Conservation (phyloP, 2,113 vertebrate species). For the Aspiorhynchus laticeps region DNA sequence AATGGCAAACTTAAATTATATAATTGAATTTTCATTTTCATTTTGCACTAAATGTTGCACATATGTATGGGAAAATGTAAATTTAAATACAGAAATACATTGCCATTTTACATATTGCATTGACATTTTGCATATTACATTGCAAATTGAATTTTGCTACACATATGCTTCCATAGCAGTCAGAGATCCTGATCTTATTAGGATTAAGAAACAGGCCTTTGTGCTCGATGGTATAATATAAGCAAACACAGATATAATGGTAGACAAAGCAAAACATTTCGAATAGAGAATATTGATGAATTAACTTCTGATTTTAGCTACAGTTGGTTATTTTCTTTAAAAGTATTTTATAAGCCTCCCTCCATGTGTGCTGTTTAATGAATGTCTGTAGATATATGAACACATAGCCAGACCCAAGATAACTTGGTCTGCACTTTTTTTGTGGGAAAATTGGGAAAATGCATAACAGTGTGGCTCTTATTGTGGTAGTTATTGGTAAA, state of each 20-base stretch:
- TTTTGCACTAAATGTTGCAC: too few relatives aligned
- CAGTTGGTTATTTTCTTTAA: not conserved
- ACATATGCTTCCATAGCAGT: too few relatives aligned
- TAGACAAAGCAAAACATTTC: not conserved
- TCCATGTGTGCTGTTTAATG: not conserved
- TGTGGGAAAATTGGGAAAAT: not conserved
- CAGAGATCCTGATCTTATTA: constrained; percentile 19
- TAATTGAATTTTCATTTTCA: too few relatives aligned
- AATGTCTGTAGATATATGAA: not conserved
- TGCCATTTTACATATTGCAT: too few relatives aligned
- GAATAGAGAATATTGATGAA: not conserved
- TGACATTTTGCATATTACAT: too few relatives aligned
- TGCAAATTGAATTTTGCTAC: too few relatives aligned
- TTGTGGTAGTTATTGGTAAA: not conserved
- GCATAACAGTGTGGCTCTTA: not conserved
- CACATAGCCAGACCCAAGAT: not conserved
- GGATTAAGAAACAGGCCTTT: constrained; percentile 24
- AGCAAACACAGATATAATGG: not conserved
- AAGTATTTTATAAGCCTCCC: not conserved
- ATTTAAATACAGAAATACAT: too few relatives aligned
- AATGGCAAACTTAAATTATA: too few relatives aligned
- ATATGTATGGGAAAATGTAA: too few relatives aligned
- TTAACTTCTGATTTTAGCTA: not conserved
- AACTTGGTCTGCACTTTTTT: not conserved
- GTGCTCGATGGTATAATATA: not conserved